phyloP scores from a whole-genome alignment of 2,113 vertebrate genomes.

The Paratilapia polleni region DNA sequence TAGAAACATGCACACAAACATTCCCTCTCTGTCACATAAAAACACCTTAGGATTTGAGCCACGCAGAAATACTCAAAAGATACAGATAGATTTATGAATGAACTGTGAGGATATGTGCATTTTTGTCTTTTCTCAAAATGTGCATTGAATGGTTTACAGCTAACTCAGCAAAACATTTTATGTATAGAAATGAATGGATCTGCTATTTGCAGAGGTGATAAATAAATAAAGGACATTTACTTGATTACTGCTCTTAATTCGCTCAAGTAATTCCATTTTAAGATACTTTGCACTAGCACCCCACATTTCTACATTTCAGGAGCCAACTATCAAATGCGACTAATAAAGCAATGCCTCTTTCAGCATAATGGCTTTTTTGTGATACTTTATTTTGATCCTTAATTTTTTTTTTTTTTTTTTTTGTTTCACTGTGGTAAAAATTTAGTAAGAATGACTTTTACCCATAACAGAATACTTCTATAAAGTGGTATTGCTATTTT shows the following conservation, averaged over 20 bases:
- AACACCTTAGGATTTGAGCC: slow-evolving; percentile 16
- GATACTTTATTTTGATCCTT: background rate
- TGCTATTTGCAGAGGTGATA: background rate
- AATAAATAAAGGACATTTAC: background rate
- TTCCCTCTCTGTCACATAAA: slow-evolving; percentile 13
- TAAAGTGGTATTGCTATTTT: background rate
- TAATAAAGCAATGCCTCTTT: background rate
- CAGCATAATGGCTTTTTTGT: background rate
- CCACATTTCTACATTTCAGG: background rate
- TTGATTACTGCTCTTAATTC: background rate
- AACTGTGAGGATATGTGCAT: background rate
- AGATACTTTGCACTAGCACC: background rate
- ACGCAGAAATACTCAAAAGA: slow-evolving; percentile 9
- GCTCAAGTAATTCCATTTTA: background rate
- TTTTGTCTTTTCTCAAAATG: background rate
- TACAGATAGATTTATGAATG: slow-evolving; percentile 65
- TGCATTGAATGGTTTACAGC: background rate
- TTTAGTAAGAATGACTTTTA: background rate
- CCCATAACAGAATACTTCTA: background rate
- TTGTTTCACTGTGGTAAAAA: background rate
- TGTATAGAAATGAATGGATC: background rate
- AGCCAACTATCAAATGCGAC: background rate
- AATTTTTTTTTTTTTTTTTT: no score
- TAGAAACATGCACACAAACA: slow-evolving; percentile 27
- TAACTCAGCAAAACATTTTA: background rate